These are phyloP conservation scores for Passer montanus DNA, from an alignment of 2,113 vertebrate species.

Conservation along the genomic window DNA sequence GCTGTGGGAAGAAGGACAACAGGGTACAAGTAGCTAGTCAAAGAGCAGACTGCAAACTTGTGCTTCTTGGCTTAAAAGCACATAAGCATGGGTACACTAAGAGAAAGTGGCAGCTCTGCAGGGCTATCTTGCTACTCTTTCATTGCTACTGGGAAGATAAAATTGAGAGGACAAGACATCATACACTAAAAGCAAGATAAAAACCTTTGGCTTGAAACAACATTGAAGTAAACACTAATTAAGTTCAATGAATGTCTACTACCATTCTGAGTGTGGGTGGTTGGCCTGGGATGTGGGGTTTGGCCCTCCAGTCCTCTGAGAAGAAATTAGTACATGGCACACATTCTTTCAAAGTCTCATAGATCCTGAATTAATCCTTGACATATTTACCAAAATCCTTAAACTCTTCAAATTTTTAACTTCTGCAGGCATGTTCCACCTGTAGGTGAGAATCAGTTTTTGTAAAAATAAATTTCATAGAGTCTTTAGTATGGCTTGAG, in stretches of 20 bases:
- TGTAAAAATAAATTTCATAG: constrained; percentile 25
- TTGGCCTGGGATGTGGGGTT: background rate
- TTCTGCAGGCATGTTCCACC: background rate
- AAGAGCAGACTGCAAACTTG: background rate
- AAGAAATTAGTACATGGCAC: background rate
- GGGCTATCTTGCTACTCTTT: background rate
- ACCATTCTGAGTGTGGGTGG: background rate
- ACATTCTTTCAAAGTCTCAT: background rate
- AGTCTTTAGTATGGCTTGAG: background rate
- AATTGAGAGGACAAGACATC: background rate
- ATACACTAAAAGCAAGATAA: background rate
- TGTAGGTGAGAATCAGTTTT: constrained; percentile 12
- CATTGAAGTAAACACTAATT: background rate
- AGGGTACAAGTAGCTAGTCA: background rate
- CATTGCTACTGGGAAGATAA: background rate
- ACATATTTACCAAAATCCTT: constrained; percentile 23
- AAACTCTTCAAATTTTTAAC: background rate
- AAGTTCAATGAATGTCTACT: background rate
- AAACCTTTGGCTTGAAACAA: background rate
- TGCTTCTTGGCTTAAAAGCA: background rate
- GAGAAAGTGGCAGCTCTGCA: background rate
- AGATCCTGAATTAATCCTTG: background rate
- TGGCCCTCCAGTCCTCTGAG: background rate
- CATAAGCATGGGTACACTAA: background rate
- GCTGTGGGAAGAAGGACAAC: background rate